A percentile compares a stretch with the other conserved stretches of the same genome.
These are phyloP conservation scores for Crocodylus rhombifer DNA, from an alignment of 2,797 vertebrate species.

Conservation along the genomic window DNA sequence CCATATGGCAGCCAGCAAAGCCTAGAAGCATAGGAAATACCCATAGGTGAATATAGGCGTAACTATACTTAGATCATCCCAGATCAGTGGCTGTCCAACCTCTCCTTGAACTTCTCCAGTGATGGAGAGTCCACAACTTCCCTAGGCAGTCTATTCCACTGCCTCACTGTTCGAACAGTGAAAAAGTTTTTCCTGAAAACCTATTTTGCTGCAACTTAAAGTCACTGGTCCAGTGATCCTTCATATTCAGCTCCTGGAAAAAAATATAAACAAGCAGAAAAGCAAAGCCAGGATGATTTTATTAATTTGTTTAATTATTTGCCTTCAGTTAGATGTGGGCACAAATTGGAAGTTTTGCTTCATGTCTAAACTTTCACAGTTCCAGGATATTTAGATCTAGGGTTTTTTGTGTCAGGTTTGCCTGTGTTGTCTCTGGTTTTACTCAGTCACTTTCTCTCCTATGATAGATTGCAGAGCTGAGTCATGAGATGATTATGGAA, in stretches of 20 bases:
- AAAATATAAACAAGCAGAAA: not conserved
- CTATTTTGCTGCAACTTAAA: too few relatives aligned
- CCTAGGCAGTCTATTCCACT: too few relatives aligned
- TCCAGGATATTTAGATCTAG: accelerated
- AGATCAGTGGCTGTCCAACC: too few relatives aligned
- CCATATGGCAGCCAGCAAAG: too few relatives aligned
- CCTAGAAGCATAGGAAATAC: too few relatives aligned
- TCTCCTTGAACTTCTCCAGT: too few relatives aligned
- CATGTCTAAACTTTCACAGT: not conserved
- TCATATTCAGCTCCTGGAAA: not conserved
- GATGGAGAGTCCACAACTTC: too few relatives aligned
- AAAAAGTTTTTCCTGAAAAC: too few relatives aligned
- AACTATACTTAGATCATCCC: too few relatives aligned
- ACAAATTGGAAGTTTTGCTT: not conserved
- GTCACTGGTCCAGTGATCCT: not conserved
- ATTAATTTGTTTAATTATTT: not conserved
- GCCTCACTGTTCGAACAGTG: too few relatives aligned
- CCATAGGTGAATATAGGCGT: too few relatives aligned
- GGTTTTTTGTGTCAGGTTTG: not conserved
- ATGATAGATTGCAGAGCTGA: slow-evolving; percentile 73
- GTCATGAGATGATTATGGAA: slow-evolving; percentile 82
- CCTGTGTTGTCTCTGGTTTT: not conserved
- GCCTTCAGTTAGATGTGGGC: not conserved
- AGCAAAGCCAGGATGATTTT: not conserved
- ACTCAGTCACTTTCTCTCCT: slow-evolving; percentile 25